phyloP scores from a whole-genome alignment of 2,888 invertebrate genomes.

The Sinelater perroti region DNA sequence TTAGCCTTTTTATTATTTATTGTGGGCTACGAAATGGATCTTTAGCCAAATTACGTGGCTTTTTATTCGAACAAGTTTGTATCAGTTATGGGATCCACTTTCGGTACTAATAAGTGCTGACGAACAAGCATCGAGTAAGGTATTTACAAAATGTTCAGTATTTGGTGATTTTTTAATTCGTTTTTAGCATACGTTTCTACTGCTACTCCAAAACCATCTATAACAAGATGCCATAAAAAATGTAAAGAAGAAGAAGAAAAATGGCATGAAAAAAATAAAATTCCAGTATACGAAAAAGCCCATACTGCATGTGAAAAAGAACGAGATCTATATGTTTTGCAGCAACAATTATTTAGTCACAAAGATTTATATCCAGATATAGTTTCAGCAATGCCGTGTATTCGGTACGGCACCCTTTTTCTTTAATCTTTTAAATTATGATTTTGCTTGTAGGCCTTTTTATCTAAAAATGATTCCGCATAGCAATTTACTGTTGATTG shows the following conservation, averaged over 20 bases:
- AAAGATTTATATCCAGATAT: conserved; percentile 33
- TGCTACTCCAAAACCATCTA: conserved; percentile 8
- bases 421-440: not conserved
- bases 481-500: conserved; percentile 81
- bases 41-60: conserved; percentile 57
- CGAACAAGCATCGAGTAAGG: conserved; percentile 18
- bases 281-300: conserved; percentile 52
- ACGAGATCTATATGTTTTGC: conserved; percentile 73
- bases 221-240: conserved; percentile 50
- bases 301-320: conserved; percentile 77
- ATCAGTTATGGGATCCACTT: conserved; percentile 46
- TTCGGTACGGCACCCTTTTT: not conserved
- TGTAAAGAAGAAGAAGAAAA: conserved; percentile 59
- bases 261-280: conserved; percentile 50
- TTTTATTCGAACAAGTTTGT: conserved; percentile 50
- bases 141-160: too few species aligned
- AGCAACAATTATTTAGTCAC: conserved; percentile 60
- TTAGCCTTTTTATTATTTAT: conserved; percentile 60
- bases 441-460: conserved; percentile 64
- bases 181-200: too few species aligned
- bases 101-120: conserved; percentile 37
- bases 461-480: conserved; percentile 77
- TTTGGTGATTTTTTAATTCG: too few species aligned
- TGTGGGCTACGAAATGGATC: conserved; percentile 60
- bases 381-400: not conserved